Conservation (phyloP, 2,113 vertebrate genomes). For the Platichthys flesus region DNA sequence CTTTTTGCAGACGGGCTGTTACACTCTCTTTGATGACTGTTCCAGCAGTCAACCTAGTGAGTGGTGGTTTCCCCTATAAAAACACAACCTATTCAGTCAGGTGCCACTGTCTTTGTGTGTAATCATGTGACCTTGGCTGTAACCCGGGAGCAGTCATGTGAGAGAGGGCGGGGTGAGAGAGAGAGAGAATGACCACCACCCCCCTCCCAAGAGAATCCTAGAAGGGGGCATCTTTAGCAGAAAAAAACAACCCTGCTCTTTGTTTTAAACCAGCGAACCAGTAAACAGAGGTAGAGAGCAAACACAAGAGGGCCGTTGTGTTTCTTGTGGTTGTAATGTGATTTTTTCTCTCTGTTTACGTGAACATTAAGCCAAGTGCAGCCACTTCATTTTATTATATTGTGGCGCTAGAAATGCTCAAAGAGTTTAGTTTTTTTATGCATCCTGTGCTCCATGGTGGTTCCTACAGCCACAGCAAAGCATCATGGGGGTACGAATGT, state of each 20-base stretch:
- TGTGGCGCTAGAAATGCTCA: background rate
- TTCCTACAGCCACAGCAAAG: constrained; percentile 15
- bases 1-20: constrained; percentile 44
- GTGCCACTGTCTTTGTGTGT: constrained; percentile 51
- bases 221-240: constrained; percentile 42
- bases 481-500: constrained; percentile 15
- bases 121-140: constrained; percentile 57
- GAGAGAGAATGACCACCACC: constrained; percentile 9
- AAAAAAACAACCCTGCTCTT: constrained; percentile 31
- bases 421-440: background rate
- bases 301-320: constrained; percentile 30
- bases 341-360: background rate
- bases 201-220: constrained; percentile 32
- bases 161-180: constrained; percentile 16
- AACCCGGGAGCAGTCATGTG: constrained; percentile 55
- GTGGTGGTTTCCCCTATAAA: constrained; percentile 34
- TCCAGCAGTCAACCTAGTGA: constrained; percentile 52
- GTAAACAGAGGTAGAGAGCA: constrained; percentile 46
- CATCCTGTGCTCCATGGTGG: background rate
- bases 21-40: constrained; percentile 55
- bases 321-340: constrained; percentile 12
- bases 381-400: background rate
- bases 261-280: constrained; percentile 30
- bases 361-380: background rate
- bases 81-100: constrained; percentile 42